These are phyloP conservation scores for Aratinga solstitialis DNA, from an alignment of 2,797 vertebrate genomes.

Conservation along the genomic window DNA sequence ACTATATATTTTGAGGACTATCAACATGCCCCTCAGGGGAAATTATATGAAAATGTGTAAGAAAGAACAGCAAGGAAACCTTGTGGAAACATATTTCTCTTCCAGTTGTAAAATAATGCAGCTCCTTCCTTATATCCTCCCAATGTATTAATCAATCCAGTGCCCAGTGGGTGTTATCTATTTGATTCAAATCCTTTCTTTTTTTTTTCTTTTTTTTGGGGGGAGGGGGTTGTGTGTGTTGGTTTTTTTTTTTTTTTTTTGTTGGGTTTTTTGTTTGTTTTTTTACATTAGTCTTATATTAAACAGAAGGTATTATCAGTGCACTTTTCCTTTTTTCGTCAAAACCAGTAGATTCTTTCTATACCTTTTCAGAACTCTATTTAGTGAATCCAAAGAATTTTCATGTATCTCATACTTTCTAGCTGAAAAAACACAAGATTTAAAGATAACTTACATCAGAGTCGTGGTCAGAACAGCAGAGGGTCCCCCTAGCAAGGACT, in stretches of 20 bases:
- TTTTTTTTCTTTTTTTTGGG: neutral
- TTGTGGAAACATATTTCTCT: neutral
- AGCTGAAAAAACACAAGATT: neutral
- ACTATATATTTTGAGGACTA: neutral
- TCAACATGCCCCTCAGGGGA: neutral
- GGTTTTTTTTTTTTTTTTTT: too few species aligned
- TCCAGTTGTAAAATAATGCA: neutral
- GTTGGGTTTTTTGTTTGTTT: too few species aligned
- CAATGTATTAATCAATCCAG: neutral
- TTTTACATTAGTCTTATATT: neutral
- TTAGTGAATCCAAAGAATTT: neutral
- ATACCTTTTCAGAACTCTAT: neutral
- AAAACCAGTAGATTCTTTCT: neutral
- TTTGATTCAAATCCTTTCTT: neutral
- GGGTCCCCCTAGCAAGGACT: neutral
- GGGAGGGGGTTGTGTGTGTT: too few species aligned
- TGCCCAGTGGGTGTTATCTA: neutral
- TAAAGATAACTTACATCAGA: neutral
- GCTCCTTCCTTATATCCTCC: neutral
- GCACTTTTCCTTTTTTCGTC: neutral
- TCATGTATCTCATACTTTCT: neutral
- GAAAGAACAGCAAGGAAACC: neutral
- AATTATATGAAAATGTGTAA: neutral
- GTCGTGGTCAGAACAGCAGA: neutral
- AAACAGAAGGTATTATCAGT: neutral